Evolutionary conservation across 1,140 invertebrate species (phyloP).

Genomic region (Megathymus violae): DNA sequence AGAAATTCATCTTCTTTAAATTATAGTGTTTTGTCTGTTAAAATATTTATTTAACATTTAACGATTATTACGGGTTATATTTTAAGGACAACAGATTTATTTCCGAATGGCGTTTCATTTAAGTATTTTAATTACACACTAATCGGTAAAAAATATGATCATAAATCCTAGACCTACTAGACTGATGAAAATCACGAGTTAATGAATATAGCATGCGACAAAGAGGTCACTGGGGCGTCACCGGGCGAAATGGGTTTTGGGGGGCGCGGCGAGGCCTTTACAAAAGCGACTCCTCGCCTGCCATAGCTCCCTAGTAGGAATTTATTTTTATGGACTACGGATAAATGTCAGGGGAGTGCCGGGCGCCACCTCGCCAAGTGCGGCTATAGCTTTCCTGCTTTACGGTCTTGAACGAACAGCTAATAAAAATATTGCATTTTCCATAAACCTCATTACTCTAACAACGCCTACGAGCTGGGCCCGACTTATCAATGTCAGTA

Average conservation of each 20-base stretch:
- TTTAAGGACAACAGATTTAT: too few species aligned
- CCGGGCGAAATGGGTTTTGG: slow-evolving; percentile 54
- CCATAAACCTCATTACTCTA: not conserved
- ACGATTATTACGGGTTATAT: too few species aligned
- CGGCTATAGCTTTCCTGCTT: slow-evolving; percentile 29
- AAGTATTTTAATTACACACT: not conserved
- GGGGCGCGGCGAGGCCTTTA: slow-evolving; percentile 74
- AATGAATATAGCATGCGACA: slow-evolving; percentile 36
- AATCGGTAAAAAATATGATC: not conserved
- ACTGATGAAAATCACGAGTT: slow-evolving; percentile 1
- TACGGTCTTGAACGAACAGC: slow-evolving; percentile 16
- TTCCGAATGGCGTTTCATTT: too few species aligned
- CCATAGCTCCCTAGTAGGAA: slow-evolving; percentile 74
- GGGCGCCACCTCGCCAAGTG: slow-evolving; percentile 57
- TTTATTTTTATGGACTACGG: slow-evolving; percentile 81
- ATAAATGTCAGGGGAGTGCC: slow-evolving; percentile 79
- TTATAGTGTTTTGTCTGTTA: too few species aligned
- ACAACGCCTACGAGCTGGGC: not conserved
- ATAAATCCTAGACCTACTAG: slow-evolving; percentile 1
- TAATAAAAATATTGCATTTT: slow-evolving; percentile 9
- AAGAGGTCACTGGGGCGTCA: slow-evolving; percentile 71
- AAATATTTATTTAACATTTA: too few species aligned
- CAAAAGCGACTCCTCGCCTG: slow-evolving; percentile 57
- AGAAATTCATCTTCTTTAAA: too few species aligned
- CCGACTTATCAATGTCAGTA: too few species aligned